Evolutionary conservation across 2,797 vertebrate genomes (phyloP), one percentile per base, ranked within the genome.

Genomic region (Vespertilio murinus): DNA sequence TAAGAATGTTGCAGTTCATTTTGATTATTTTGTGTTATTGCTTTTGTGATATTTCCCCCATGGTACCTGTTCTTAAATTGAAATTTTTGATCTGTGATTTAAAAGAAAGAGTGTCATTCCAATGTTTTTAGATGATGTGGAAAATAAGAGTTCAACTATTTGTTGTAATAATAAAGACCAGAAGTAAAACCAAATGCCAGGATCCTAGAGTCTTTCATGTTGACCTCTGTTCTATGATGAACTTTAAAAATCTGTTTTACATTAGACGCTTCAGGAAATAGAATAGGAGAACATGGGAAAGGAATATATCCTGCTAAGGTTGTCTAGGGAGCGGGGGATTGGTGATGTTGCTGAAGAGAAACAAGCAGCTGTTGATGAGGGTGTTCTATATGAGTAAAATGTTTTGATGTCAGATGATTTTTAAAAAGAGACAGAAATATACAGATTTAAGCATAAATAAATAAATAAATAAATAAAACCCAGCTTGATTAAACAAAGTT

Each of bases 381-480:
- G 78, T 97, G 96, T 98, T 96, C 97, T 98, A 97, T 97, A 96
- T 84, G 96, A 97, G 97, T 96, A 97, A 95, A 96, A 97, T 73
- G 96, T 98, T 99, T 99, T 99, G 98, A 99, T 99, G 98, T 98
- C 96, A 88, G 98, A 98, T 98, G 98, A 99, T 98, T 96, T 96
- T 88, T 65, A 28, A 65, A 67, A 92, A 77, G 74, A 35, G 22
- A 77, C 33, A 90, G 54, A 75, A 70, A 74, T 65, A 67, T 80
- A 38, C 64, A 75, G 52, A 93, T 79, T 96, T 96, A 79, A 93
- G 69, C n/a, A 75, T 92, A 54, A 95, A 87, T 3, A 47, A 79
- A 90, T 61, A 88, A 42, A 42, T 23, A 30, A n/a, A n/a, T n/a
- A 78, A 95, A 86, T 40, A 78, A 78, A 92, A 73, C 22, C 14